A percentile compares a stretch with the other conserved stretches of the same genome.
These are phyloP conservation scores for Drosophila erecta DNA, from an alignment of 1,140 invertebrate genomes.

Conservation along the genomic window DNA sequence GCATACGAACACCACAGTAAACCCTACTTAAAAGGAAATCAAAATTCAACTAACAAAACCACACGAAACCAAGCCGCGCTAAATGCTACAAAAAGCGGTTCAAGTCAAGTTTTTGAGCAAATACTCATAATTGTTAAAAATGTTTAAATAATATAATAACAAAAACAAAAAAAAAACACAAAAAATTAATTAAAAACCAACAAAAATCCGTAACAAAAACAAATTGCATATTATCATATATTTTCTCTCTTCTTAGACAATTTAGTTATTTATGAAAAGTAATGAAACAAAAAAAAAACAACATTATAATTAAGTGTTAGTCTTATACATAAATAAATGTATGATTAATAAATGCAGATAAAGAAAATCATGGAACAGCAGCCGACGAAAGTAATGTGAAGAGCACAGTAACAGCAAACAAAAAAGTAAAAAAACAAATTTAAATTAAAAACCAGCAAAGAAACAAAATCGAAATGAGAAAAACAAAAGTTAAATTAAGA, in stretches of 20 bases:
- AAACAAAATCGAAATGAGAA: slow-evolving; percentile 37
- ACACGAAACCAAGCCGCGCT: slow-evolving; percentile 40
- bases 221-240: slow-evolving; percentile 65
- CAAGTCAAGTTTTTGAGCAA: slow-evolving; percentile 75
- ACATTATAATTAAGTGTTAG: slow-evolving; percentile 81
- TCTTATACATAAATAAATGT: slow-evolving; percentile 74
- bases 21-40: slow-evolving; percentile 60
- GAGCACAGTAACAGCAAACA: slow-evolving; percentile 45
- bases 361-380: slow-evolving; percentile 51
- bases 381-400: slow-evolving; percentile 34
- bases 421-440: slow-evolving; percentile 13
- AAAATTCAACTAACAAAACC: slow-evolving; percentile 65
- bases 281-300: slow-evolving; percentile 60
- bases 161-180: slow-evolving; percentile 22
- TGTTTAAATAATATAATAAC: slow-evolving; percentile 63
- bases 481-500: slow-evolving; percentile 63
- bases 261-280: slow-evolving; percentile 79
- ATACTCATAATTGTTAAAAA: slow-evolving; percentile 81
- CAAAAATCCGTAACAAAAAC: slow-evolving; percentile 39
- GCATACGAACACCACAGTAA: slow-evolving; percentile 33
- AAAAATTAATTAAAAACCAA: slow-evolving; percentile 36
- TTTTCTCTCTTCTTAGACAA: slow-evolving; percentile 81
- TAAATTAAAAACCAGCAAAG: slow-evolving; percentile 34
- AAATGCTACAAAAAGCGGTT: slow-evolving; percentile 44
- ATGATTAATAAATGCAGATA: slow-evolving; percentile 44